Percentiles rank a stretch among this genome's conserved stretches.
phyloP scores from a whole-genome alignment of 1,140 invertebrate species.

The Galendromus occidentalis region DNA sequence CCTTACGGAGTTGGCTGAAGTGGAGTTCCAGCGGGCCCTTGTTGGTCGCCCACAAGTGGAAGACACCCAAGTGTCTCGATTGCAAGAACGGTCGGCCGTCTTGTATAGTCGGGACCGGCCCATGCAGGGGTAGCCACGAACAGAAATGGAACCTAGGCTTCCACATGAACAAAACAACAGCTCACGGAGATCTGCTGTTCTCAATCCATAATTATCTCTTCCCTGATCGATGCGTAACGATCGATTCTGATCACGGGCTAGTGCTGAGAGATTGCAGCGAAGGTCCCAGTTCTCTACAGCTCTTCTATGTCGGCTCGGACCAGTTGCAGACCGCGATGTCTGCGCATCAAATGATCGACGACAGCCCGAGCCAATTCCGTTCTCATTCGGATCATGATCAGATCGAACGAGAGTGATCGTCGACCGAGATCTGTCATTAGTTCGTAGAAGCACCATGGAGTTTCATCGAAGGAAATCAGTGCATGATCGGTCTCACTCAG shows the following conservation, averaged over 20 bases:
- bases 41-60: not conserved
- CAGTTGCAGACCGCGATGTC: not conserved
- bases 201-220: not conserved
- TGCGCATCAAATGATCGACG: not conserved
- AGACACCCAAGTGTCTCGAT: not conserved
- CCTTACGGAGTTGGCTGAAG: not conserved
- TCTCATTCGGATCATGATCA: too few relatives aligned
- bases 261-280: not conserved
- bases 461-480: too few relatives aligned
- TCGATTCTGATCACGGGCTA: not conserved
- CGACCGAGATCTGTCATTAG: too few relatives aligned
- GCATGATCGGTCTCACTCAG: too few relatives aligned
- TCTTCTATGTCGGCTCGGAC: not conserved
- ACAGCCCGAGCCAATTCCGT: not conserved
- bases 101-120: not conserved
- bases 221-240: not conserved
- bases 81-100: not conserved
- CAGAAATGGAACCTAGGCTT: not conserved
- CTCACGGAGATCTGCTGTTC: not conserved
- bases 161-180: not conserved
- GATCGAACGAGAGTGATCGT: too few relatives aligned
- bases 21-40: not conserved
- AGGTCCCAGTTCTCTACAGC: not conserved
- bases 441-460: too few relatives aligned
- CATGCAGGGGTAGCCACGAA: not conserved